Conservation (phyloP, 2,113 vertebrate genomes). For the Rhynchopsitta pachyrhyncha region DNA sequence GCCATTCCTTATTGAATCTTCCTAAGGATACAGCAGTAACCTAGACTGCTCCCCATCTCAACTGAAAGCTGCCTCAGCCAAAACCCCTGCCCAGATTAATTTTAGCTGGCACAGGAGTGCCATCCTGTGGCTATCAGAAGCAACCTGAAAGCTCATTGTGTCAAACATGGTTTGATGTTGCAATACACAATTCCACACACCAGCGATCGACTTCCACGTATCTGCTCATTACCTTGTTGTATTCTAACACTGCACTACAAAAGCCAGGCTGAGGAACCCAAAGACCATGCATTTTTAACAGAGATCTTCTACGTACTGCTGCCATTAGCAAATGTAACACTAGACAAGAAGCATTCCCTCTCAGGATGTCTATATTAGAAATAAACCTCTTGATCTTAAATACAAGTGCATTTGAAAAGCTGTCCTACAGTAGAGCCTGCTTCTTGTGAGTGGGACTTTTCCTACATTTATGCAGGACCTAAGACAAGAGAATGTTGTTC, state of each 20-base stretch:
- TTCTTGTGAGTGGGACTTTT: neutral
- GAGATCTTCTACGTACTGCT: neutral
- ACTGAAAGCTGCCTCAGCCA: neutral
- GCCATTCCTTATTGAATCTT: neutral
- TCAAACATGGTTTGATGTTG: rapidly evolving
- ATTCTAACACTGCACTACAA: neutral
- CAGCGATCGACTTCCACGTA: neutral
- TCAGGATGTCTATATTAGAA: neutral
- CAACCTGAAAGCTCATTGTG: neutral
- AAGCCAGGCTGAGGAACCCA: neutral
- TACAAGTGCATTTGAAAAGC: neutral
- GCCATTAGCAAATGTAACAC: neutral
- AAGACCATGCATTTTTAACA: neutral
- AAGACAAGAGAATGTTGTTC: neutral
- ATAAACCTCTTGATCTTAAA: neutral
- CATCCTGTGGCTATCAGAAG: slow-evolving; percentile 35
- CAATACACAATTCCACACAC: neutral
- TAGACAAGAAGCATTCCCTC: neutral
- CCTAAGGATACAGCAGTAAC: neutral
- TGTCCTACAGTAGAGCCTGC: neutral
- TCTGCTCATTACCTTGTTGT: neutral
- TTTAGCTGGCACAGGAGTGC: slow-evolving; percentile 11
- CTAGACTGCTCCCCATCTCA: neutral
- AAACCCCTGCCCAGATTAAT: neutral
- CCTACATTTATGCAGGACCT: neutral